A percentile compares a stretch with the other conserved stretches of the same genome.
Conservation (phyloP, 2,888 invertebrate genomes). For the Melipona bicolor region DNA sequence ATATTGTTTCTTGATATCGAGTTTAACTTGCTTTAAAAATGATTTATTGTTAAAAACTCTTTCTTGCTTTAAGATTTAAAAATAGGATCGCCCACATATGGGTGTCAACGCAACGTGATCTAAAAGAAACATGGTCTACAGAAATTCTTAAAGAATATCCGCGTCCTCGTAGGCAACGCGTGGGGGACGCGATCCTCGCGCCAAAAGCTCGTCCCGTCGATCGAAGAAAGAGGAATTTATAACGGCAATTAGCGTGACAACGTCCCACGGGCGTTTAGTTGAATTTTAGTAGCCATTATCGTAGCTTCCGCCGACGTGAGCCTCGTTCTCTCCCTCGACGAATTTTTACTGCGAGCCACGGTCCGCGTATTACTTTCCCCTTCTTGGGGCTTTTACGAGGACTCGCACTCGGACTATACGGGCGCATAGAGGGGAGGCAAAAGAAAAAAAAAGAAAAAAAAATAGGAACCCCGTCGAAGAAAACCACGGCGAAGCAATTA, state of each 20-base stretch:
- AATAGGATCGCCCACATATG: no score
- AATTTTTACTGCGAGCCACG: constrained; percentile 68
- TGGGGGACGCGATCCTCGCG: background rate
- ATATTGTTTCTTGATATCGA: no score
- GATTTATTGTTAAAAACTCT: no score
- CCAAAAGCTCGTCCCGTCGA: constrained; percentile 26
- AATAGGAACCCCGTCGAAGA: constrained; percentile 18
- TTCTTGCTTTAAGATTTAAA: no score
- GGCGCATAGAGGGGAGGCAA: background rate
- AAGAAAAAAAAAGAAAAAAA: background rate
- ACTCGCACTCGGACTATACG: constrained; percentile 17
- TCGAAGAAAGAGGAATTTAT: constrained; percentile 63
- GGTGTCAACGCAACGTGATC: no score
- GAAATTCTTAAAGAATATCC: background rate
- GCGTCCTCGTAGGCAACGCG: background rate
- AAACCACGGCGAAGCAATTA: constrained; percentile 62
- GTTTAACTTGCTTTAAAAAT: no score
- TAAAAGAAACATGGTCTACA: no score
- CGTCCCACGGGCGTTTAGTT: constrained; percentile 70
- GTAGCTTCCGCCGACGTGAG: constrained; percentile 49
- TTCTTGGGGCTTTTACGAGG: constrained; percentile 63
- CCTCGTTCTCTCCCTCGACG: constrained; percentile 42
- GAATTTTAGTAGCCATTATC: constrained; percentile 74
- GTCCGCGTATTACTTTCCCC: constrained; percentile 63
- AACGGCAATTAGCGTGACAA: constrained; percentile 69